Percentiles rank a stretch among this genome's conserved stretches.
These are phyloP conservation scores for Nemoura dubitans DNA, from an alignment of 2,888 invertebrate genomes.

Conservation along the genomic window DNA sequence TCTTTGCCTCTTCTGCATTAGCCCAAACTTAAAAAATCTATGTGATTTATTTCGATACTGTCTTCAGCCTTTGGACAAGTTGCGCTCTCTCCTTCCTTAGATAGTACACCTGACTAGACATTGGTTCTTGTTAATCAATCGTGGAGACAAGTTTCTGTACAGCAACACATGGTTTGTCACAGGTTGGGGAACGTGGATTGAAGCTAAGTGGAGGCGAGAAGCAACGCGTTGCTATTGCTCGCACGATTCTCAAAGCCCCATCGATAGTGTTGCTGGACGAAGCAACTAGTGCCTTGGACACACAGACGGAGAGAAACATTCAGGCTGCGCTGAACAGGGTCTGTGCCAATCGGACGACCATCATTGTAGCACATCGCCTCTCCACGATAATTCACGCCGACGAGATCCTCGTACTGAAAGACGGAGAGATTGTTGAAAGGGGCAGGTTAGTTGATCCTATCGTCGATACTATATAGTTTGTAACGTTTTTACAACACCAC, in stretches of 20 bases:
- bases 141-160: too few species aligned
- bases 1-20: too few species aligned
- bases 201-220: slow-evolving; percentile 97
- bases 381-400: slow-evolving; percentile 96
- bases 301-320: slow-evolving; percentile 92
- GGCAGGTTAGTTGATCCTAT: slow-evolving; percentile 72
- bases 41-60: too few species aligned
- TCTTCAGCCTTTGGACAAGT: too few species aligned
- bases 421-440: slow-evolving; percentile 90
- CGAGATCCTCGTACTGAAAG: slow-evolving; percentile 90
- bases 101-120: too few species aligned
- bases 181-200: slow-evolving; percentile 95
- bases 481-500: too few species aligned
- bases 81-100: too few species aligned
- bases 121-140: too few species aligned
- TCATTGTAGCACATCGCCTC: slow-evolving; percentile 93
- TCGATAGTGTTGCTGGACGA: slow-evolving; percentile 92
- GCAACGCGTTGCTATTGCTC: slow-evolving; percentile 95
- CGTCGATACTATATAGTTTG: slow-evolving; percentile 40
- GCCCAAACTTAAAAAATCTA: too few species aligned
- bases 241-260: slow-evolving; percentile 93
- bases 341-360: slow-evolving; percentile 87
- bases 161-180: slow-evolving; percentile 27
- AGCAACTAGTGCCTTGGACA: slow-evolving; percentile 94
- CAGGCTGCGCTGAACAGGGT: slow-evolving; percentile 80